Conservation (phyloP, 2,888 invertebrate species). For the Trichopria drosophilae region DNA sequence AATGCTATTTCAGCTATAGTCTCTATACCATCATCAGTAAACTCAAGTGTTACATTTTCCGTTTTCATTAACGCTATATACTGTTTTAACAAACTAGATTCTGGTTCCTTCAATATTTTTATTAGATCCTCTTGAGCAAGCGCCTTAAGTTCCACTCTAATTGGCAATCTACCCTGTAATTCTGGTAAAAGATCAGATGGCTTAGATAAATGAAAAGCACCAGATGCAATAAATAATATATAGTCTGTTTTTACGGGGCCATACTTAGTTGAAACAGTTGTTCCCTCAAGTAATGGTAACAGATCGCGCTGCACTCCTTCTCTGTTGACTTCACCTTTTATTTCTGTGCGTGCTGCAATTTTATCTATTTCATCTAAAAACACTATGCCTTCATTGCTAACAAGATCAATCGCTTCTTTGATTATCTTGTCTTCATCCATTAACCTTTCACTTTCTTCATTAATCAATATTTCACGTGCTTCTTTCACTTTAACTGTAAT, state of each 20-base stretch:
- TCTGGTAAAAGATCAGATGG: conserved; percentile 18
- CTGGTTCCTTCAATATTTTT: conserved; percentile 14
- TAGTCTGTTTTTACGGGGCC: conserved; percentile 15
- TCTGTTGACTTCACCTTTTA: conserved; percentile 7
- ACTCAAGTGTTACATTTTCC: conserved; percentile 11
- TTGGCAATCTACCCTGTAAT: conserved; percentile 18
- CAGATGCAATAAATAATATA: conserved; percentile 19
- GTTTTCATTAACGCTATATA: conserved; percentile 15
- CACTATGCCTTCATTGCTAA: conserved; percentile 10
- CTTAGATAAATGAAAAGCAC: conserved; percentile 18
- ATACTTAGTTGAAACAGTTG: conserved; percentile 18
- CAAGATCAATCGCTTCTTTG: background rate
- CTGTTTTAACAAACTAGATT: conserved; percentile 13
- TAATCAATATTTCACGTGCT: conserved; percentile 7
- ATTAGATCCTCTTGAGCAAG: conserved; percentile 13
- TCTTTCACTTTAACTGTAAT: conserved; percentile 13
- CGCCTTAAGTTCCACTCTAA: conserved; percentile 17
- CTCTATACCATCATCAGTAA: conserved; percentile 16
- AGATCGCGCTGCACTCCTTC: conserved; percentile 22
- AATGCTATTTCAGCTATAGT: conserved; percentile 10
- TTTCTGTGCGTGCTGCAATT: background rate
- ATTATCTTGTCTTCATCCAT: conserved; percentile 3
- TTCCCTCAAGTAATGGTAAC: conserved; percentile 17
- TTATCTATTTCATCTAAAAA: conserved; percentile 21
- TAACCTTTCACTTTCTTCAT: conserved; percentile 8